Conservation (phyloP, 2,797 vertebrate species). For the Microchirus variegatus region DNA sequence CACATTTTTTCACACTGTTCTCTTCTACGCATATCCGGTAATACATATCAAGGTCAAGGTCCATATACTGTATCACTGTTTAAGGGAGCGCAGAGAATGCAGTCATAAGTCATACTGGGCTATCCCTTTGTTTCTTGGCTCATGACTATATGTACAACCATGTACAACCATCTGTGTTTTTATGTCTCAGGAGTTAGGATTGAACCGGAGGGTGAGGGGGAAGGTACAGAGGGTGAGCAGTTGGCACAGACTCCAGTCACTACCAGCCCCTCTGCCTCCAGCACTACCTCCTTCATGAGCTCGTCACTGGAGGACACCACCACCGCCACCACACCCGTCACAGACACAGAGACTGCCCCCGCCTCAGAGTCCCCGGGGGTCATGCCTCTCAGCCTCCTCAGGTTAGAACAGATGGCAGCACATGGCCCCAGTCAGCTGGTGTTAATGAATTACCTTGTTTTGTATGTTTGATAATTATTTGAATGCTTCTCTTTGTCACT, state of each 20-base stretch:
- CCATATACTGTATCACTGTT: too few relatives aligned
- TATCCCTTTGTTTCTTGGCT: too few relatives aligned
- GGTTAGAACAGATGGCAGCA: slow-evolving; percentile 72
- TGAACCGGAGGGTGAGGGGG: slow-evolving; percentile 87
- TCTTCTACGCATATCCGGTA: too few relatives aligned
- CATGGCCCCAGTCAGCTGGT: slow-evolving; percentile 1
- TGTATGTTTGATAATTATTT: neutral
- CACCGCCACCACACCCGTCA: slow-evolving; percentile 96
- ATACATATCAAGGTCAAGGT: too few relatives aligned
- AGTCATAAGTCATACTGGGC: too few relatives aligned
- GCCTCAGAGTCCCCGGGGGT: slow-evolving; percentile 95
- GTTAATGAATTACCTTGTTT: neutral
- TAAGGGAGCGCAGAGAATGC: too few relatives aligned
- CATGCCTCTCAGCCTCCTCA: slow-evolving; percentile 96
- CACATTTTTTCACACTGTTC: too few relatives aligned
- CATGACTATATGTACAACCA: too few relatives aligned
- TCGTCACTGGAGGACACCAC: slow-evolving; percentile 98
- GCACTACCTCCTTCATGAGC: slow-evolving; percentile 99
- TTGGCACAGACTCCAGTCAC: slow-evolving; percentile 95
- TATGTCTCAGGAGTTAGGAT: slow-evolving; percentile 64
- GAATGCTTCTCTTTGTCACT: slow-evolving; percentile 17
- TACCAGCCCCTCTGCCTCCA: slow-evolving; percentile 97
- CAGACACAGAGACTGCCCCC: slow-evolving; percentile 94
- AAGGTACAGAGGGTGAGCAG: slow-evolving; percentile 85
- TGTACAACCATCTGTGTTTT: neutral